Evolutionary conservation across 2,113 vertebrate species (phyloP).

Genomic region (Mobula hypostoma): DNA sequence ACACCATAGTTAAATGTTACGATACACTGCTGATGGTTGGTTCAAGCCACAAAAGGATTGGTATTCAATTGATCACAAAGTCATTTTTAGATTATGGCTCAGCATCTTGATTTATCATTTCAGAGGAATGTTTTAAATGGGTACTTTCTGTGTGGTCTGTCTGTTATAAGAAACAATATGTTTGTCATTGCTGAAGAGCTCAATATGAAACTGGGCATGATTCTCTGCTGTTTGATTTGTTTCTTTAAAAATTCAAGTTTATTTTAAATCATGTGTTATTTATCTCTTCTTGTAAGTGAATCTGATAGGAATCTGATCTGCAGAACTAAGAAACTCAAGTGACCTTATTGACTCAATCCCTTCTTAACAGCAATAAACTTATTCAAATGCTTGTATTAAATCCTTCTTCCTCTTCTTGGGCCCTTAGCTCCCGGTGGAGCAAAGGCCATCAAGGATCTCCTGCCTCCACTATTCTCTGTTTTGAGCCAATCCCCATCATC

Average conservation of each 20-base stretch:
- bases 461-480: too few relatives aligned
- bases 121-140: constrained; percentile 15
- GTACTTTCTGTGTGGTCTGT: neutral
- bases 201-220: neutral
- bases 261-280: neutral
- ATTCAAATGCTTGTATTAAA: neutral
- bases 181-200: neutral
- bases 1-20: neutral
- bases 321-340: neutral
- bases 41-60: neutral
- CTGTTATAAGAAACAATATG: constrained; percentile 16
- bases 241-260: neutral
- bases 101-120: neutral
- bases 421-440: too few relatives aligned
- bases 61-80: neutral
- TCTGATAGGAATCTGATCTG: neutral
- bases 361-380: neutral
- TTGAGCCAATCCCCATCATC: too few relatives aligned
- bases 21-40: neutral
- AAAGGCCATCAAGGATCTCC: too few relatives aligned
- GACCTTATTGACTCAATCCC: neutral
- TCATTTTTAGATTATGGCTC: neutral
- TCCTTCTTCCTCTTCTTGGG: too few relatives aligned
- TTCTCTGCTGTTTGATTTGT: neutral
- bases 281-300: neutral